Conservation (phyloP, 1,140 invertebrate genomes). For the Apis dorsata region DNA sequence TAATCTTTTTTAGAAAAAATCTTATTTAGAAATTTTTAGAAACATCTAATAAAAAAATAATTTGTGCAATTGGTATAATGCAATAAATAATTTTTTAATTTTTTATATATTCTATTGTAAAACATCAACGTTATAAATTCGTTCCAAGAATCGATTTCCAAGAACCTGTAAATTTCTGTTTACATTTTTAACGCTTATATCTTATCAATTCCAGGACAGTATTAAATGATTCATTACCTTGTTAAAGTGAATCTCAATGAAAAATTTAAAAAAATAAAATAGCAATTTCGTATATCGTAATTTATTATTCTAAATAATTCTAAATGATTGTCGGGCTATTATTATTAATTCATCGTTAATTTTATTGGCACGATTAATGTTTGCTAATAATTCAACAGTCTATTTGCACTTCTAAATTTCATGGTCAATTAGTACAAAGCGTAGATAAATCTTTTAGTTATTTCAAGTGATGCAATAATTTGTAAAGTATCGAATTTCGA, state of each 20-base stretch:
- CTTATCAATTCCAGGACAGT: conserved; percentile 5
- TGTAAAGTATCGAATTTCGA: too few relatives aligned
- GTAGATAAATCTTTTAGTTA: not conserved
- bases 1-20: not conserved
- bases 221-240: not conserved
- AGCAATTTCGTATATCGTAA: not conserved
- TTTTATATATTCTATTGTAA: not conserved
- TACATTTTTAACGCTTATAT: not conserved
- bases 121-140: not conserved
- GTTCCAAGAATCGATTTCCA: too few relatives aligned
- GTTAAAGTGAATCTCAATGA: not conserved
- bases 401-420: not conserved
- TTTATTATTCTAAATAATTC: not conserved
- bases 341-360: not conserved
- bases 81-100: not conserved
- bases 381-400: not conserved
- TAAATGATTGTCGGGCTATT: not conserved
- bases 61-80: not conserved
- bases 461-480: not conserved
- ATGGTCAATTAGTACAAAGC: not conserved
- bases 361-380: not conserved
- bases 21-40: not conserved
- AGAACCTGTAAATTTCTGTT: not conserved
- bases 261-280: not conserved
- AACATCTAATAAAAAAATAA: not conserved